phyloP scores from a whole-genome alignment of 2,797 vertebrate genomes.

The Coilia nasus region DNA sequence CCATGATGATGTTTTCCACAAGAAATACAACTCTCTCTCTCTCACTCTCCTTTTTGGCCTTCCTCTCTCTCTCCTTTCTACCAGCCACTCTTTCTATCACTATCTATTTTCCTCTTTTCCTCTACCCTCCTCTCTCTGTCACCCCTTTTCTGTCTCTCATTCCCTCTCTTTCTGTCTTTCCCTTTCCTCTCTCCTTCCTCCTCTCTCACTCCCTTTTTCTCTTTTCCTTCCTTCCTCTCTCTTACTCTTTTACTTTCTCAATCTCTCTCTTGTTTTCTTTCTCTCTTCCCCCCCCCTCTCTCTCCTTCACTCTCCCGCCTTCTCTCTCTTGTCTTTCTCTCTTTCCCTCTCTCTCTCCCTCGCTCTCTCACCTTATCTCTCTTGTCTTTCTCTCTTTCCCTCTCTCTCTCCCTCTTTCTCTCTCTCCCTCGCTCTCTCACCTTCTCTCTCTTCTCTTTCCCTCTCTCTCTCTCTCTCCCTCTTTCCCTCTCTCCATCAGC shows the following conservation, averaged over 20 bases:
- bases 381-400: not conserved
- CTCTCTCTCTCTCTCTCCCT: not conserved
- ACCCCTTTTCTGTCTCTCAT: not conserved
- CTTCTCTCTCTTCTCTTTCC: not conserved
- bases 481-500: not conserved
- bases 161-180: not conserved
- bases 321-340: too few relatives aligned
- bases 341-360: too few relatives aligned
- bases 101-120: not conserved
- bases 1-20: too few relatives aligned
- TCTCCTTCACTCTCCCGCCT: too few relatives aligned
- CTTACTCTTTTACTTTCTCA: too few relatives aligned
- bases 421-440: not conserved
- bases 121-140: not conserved
- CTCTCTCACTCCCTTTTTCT: too few relatives aligned
- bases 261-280: too few relatives aligned
- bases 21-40: too few relatives aligned
- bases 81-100: not conserved
- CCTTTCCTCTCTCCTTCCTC: too few relatives aligned
- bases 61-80: not conserved
- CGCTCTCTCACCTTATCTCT: not conserved
- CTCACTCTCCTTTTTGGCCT: not conserved
- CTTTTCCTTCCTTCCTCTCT: too few relatives aligned
- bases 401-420: not conserved
- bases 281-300: too few relatives aligned